Base-by-base conservation (phyloP, 2,888 invertebrate genomes). In the Zootermopsis nevadensis region DNA sequence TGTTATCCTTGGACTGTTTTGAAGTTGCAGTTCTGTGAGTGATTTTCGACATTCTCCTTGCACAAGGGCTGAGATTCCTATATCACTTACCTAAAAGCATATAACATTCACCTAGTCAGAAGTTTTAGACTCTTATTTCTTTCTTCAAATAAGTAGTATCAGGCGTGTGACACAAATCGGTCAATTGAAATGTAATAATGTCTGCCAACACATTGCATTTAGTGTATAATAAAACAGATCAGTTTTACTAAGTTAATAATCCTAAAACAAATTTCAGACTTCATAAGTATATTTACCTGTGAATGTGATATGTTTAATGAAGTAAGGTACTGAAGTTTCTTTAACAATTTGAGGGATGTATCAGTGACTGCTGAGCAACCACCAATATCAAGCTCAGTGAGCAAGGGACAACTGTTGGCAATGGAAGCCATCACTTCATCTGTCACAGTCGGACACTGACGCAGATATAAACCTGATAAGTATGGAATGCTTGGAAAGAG, bases 301-400 rank as follows among this genome's bases (percentile, higher is more conserved):
- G 90, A 89, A 38, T 87, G 86, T 10, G 89, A 89, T 80, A 90
- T 85, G 79, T 88, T 89, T 19, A 90, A 83, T 84, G 88, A 88
- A 55, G 84, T 84, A 38, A 90, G 84, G 38, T 87, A 83, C 83
- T 87, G 86, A 76, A 89, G 86, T 82, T 86, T 85, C 35, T 87
- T 84, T 80, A 90, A 85, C 35, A 82, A 84, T 12, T 83, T 77
- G 30, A 90, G 83, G 30, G 89, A 87, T 80, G 79, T 74, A 86
- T 90, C 89, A 12, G 88, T 88, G 15, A 90, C 85, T 84, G 87
- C 86, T 69, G 85, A 88, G 89, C 87, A 83, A 84, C 84, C 84
- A 38, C 84, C 84, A 19, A 85, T 76, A 42, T 85, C 83, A 60
- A 85, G 80, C 6, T 83, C 80, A 35, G 67, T 77, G 31, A 85